Base-by-base conservation (phyloP, 2,797 vertebrate species). In the Capromys pilorides region DNA sequence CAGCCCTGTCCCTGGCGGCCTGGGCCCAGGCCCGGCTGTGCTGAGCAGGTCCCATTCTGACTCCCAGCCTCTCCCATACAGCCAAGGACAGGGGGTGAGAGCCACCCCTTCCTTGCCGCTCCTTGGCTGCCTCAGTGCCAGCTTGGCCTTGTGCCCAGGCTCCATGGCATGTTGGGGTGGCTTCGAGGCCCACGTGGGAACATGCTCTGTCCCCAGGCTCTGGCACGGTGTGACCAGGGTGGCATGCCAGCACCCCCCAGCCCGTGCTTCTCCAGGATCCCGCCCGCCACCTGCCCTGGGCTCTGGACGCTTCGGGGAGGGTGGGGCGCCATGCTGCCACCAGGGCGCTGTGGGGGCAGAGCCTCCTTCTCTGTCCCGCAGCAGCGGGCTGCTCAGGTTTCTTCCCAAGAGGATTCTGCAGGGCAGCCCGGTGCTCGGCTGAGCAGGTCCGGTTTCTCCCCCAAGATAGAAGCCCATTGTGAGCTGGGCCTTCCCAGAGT, bases 401-500 rank as follows among this genome's bases (percentile, higher is more conserved):
- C 95, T 18, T 26, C 69, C 88, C 13, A 13, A 45, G 61, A 0
- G n/a, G 26, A 62, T 1, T 61, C 22, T 6, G 45, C 71, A 0
- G 4, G 66, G 86, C 80, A 26, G 45, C 77, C 19, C 0, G 33
- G 45, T 0, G 36, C 59, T 7, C 28, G 54, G 88, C 81, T 1
- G 10, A 5, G 61, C 51, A 0, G 94, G n/a, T 96, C 88, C 0
- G 6, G 75, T 89, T 95, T 96, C 96, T 82, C 93, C 86, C 78
- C 0, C 1, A 61, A 93, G 92, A 96, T 7, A 94, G 91, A 96
- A 78, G 87, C 73, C 80, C 78, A 91, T 94, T 96, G 96, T 96
- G 26, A 0, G 31, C 62, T 0, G 6, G 36, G 87, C 83, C 73
- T 49, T 93, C 93, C 93, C 88, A 89, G 93, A 80, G 66, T 3